Base-by-base conservation (phyloP, 2,888 invertebrate species). In the Sesia bembeciformis region DNA sequence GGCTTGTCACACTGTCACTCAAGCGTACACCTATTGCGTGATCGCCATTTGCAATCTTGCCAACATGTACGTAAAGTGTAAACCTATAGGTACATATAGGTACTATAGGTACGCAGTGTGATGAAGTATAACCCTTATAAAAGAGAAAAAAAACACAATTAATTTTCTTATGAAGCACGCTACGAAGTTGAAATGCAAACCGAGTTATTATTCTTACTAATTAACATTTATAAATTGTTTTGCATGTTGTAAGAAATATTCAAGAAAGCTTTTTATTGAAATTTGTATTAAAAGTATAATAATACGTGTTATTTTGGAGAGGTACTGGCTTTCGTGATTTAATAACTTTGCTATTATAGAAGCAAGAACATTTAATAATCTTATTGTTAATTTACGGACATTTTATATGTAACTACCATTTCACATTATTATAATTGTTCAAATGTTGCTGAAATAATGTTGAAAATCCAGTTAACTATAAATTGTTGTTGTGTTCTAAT, bases 1-100 rank as follows among this genome's bases (percentile, higher is more conserved):
- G 62, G 60, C 67, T 67, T 74, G 76, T 79, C 74, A 63, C 56
- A 63, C 71, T 75, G 81, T 78, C 83, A 78, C 67, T 80, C 80
- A 75, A 63, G 62, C 66, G 67, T 64, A 58, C 62, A 59, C 23
- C 5, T 60, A 64, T 74, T 76, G 74, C 75, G 79, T 80, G 80
- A 78, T 74, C 72, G 67, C 68, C 76, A 76, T 76, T 46, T 67
- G 75, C 75, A 76, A 76, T 77, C 67, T 68, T 56, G 64, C 61
- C 58, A 42, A 55, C 56, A 53, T 54, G 53, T 51, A 52, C 52
- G 52, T 52, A 49, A 43, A 52, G 62, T 57, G 60, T 50, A 52
- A 50, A 53, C 54, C 51, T 42, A 39, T 53, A 43, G 53, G 52
- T 50, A 42, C 42, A 42, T 42, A 23, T 60, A n/a, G n/a, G n/a